Conservation (phyloP, 1,140 invertebrate species). For the Antheraea pernyi region DNA sequence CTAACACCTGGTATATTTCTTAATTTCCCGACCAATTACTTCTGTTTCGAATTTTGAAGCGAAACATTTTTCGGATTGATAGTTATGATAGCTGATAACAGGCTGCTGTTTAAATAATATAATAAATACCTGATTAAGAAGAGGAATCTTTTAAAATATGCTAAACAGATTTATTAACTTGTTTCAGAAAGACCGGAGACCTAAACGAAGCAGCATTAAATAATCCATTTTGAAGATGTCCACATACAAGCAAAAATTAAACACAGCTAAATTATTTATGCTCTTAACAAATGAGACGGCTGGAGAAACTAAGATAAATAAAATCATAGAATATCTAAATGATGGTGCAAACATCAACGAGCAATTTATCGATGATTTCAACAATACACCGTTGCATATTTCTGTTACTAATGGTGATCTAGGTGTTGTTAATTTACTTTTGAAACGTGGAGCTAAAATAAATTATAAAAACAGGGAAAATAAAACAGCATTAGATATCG, state of each 20-base stretch:
- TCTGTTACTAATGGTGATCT: background rate
- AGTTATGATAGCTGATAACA: no score
- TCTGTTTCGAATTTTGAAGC: no score
- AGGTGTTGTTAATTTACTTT: background rate
- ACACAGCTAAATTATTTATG: slow-evolving; percentile 5
- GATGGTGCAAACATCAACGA: background rate
- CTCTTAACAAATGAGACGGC: background rate
- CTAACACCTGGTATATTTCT: no score
- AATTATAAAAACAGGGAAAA: background rate
- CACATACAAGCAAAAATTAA: background rate
- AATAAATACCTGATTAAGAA: no score
- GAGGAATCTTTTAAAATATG: no score
- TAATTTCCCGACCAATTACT: no score
- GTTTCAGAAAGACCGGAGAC: no score
- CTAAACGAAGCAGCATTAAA: no score
- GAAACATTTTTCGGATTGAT: no score
- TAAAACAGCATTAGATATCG: slow-evolving; percentile 7
- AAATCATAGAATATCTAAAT: background rate
- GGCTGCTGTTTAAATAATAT: no score
- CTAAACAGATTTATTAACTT: no score
- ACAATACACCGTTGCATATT: slow-evolving; percentile 6
- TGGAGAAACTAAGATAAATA: background rate
- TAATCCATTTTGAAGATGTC: background rate
- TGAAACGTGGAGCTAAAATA: background rate
- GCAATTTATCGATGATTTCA: background rate